Conservation (phyloP, 2,797 vertebrate genomes). For the Cyclura pinguis region DNA sequence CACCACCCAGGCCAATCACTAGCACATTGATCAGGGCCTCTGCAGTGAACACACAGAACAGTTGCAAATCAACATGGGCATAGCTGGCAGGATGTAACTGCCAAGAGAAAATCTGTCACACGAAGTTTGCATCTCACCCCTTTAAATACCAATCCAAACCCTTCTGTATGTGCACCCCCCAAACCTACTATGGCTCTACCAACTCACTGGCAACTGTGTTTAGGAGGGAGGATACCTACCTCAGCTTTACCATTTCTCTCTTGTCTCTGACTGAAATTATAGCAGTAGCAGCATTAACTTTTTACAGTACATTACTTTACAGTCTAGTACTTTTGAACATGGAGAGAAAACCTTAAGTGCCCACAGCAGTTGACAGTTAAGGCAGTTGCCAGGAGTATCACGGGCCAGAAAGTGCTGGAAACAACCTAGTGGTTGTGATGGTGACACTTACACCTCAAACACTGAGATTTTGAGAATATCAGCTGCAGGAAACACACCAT, state of each 20-base stretch:
- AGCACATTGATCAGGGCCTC: slow-evolving; percentile 83
- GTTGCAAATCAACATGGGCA: not conserved
- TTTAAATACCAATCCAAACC: not conserved
- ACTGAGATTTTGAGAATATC: not conserved
- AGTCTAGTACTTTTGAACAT: not conserved
- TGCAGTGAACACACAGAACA: slow-evolving; percentile 60
- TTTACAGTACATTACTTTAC: too few relatives aligned
- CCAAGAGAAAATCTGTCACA: too few relatives aligned
- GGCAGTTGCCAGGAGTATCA: not conserved
- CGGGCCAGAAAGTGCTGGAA: not conserved
- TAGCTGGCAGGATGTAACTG: not conserved
- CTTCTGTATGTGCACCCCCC: not conserved
- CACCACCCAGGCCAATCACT: slow-evolving; percentile 93
- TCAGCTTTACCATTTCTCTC: not conserved
- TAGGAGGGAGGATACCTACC: not conserved
- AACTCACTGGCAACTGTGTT: not conserved
- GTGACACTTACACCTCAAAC: not conserved
- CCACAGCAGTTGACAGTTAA: not conserved
- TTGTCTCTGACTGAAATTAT: not conserved
- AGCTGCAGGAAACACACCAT: not conserved
- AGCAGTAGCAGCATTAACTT: too few relatives aligned
- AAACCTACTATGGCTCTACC: not conserved
- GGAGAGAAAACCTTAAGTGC: not conserved
- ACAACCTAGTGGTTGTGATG: not conserved
- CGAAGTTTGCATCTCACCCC: not conserved